Evolutionary conservation across 2,888 invertebrate genomes (phyloP), one percentile per base, ranked within the genome.

Genomic region (Patella pellucida): DNA sequence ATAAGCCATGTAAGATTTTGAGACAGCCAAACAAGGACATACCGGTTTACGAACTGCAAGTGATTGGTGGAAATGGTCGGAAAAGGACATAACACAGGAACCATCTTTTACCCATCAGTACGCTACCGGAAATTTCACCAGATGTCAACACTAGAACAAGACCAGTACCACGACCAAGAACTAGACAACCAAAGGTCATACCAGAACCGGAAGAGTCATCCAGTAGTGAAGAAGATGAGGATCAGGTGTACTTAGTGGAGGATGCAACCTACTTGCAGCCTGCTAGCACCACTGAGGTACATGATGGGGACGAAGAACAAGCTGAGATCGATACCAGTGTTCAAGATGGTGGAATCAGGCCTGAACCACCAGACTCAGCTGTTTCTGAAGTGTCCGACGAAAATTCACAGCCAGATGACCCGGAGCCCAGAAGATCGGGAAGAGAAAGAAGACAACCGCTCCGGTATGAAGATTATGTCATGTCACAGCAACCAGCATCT

Each of bases 91-190:
- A 16, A 7, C 56, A 56, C 16, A 56, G 56, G 56, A 56, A 56
- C 56, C 56, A 56, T 56, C 56, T 56, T 9, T 14, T 56, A 56
- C 56, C 56, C 1, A 56, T 56, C 56, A 56, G 56, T 56, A n/a
- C 56, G n/a, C 5, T 56, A 14, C 56, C 56, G 54, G 54, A 54
- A 54, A 54, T 54, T 54, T 16, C 54, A 54, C 15, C 54, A 54
- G 54, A 54, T 54, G 54, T 54, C 54, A 14, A 54, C 16, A 54
- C 54, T 54, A 54, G 54, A 54, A 15, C 54, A 54, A 54, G 54
- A 54, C 54, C 54, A 54, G 54, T 54, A 54, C 54, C 54, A 54
- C 54, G 54, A 54, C 54, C 54, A 54, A 54, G 54, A 54, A 54
- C 54, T 14, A 54, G 16, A 54, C 54, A 54, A 54, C 54, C 54